Percentiles rank a stretch among this genome's conserved stretches.
Conservation (phyloP, 2,797 vertebrate genomes). For the Luscinia luscinia region DNA sequence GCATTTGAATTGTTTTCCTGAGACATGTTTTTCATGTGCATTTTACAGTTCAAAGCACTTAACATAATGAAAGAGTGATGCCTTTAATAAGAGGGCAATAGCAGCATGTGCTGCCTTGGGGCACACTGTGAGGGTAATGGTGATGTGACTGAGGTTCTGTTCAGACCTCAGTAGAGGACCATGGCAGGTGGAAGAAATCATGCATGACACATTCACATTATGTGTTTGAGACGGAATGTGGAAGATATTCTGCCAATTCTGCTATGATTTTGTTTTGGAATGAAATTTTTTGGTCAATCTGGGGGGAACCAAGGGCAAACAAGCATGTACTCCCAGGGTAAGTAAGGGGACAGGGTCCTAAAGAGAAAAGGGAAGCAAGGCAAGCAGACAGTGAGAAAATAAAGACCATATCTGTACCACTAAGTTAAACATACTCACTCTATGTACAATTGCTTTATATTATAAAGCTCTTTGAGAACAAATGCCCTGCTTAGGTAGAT, state of each 20-base stretch:
- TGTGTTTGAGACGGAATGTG: background rate
- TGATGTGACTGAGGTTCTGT: background rate
- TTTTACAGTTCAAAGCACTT: background rate
- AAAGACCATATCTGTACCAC: background rate
- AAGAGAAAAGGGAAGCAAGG: background rate
- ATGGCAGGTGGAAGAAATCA: background rate
- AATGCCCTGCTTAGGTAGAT: background rate
- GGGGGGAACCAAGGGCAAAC: accelerated
- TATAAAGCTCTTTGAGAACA: background rate
- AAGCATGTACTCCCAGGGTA: background rate
- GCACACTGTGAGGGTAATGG: background rate
- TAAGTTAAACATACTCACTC: background rate
- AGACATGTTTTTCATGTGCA: background rate
- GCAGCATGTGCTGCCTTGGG: background rate
- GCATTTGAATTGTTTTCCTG: background rate
- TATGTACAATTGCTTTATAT: background rate
- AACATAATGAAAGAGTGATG: background rate
- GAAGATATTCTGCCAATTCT: background rate
- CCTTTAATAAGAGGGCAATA: background rate
- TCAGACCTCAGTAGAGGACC: background rate
- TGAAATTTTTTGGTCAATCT: background rate
- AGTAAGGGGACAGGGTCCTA: background rate
- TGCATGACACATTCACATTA: background rate
- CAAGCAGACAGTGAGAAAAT: background rate
- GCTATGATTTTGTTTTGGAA: background rate